Percentiles rank a stretch among this genome's conserved stretches.
phyloP scores from a whole-genome alignment of 2,888 invertebrate species.

The Hoplodrina blanda region DNA sequence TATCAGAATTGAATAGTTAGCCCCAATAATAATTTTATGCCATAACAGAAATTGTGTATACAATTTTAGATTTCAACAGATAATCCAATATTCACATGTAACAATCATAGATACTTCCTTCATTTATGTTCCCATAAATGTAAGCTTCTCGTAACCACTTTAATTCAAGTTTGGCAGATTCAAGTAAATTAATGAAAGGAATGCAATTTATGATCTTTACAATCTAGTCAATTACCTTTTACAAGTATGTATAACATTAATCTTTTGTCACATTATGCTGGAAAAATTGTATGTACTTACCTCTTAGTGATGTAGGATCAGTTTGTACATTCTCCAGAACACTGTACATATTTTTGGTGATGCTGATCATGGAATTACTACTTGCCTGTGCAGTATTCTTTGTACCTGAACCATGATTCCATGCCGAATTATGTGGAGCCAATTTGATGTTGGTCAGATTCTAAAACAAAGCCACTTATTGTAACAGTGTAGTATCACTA shows the following conservation, averaged over 20 bases:
- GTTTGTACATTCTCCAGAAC: constrained; percentile 80
- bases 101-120: too few species aligned
- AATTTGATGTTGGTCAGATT: constrained; percentile 82
- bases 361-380: constrained; percentile 80
- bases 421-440: constrained; percentile 80
- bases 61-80: too few species aligned
- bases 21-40: too few species aligned
- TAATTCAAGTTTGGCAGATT: too few species aligned
- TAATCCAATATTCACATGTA: too few species aligned
- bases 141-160: neutral
- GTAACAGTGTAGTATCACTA: neutral
- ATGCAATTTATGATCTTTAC: neutral
- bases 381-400: constrained; percentile 78
- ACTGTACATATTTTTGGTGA: constrained; percentile 83
- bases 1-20: too few species aligned
- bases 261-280: too few species aligned
- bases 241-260: too few species aligned
- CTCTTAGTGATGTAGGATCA: constrained; percentile 81
- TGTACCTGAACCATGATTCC: constrained; percentile 85
- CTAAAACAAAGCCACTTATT: constrained; percentile 67
- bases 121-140: constrained; percentile 4
- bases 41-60: too few species aligned
- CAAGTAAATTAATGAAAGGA: too few species aligned
- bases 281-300: constrained; percentile 63
- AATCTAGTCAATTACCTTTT: neutral